Base-by-base conservation (phyloP, 1,140 invertebrate species). In the Caenorhabditis latens region DNA sequence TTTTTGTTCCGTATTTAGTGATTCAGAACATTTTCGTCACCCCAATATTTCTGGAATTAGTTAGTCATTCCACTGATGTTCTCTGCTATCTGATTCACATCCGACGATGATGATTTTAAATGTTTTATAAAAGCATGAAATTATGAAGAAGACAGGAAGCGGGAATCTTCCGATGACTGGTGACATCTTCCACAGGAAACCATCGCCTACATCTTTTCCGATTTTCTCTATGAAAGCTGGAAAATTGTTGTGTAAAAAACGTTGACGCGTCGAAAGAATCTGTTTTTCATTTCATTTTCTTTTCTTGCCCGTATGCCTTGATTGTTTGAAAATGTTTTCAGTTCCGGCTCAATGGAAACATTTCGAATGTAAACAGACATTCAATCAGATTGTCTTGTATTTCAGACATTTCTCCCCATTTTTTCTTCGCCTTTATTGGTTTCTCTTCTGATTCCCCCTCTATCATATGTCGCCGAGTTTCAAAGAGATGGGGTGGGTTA, bases 231-330 rank as follows among this genome's bases (percentile, higher is more conserved):
- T 58, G 32, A 63, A 24, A 63, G 32, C 32, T 40, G 61, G 65
- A 43, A 71, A 71, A 65, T 8, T 40, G 21, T 65, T 11, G 16
- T 32, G 24, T 40, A 14, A 40, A n/a, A 65, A 71, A 61, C 50
- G 5, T 53, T 9, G 32, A 32, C 32, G 19, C 61, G 61, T 21
- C 61, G 24, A 8, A 8, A 63, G 24, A 63, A 11, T 63, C 21
- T 63, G 24, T 63, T 63, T 63, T 71, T 71, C 65, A 71, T 71
- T 71, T 71, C 42, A 71, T 46, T 71, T 32, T 71, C 13, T 46
- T 24, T 46, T 21, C 40, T 40, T 46, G 40, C 46, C 19, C 16
- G 13, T 11, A 19, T 71, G 11, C 8, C 19, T 43, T 43, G 40
- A 71, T 71, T 71, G 65, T 71, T 71, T 21, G 5, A 5, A 4